Percentiles rank a stretch among this genome's conserved stretches.
phyloP scores from a whole-genome alignment of 2,113 vertebrate genomes.

The Ploceus nigricollis region DNA sequence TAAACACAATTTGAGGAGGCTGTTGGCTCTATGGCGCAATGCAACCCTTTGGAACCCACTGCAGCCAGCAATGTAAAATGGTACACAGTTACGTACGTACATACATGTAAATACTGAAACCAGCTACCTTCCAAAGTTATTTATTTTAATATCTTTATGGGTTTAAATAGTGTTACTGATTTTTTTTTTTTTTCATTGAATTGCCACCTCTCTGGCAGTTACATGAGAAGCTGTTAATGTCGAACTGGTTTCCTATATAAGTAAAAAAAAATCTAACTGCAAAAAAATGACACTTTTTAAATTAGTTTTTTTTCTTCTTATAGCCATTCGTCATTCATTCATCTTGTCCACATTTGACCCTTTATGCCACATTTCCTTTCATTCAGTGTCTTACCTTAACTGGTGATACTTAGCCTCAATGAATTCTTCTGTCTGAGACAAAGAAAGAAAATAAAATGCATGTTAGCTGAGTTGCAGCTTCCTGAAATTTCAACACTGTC shows the following conservation, averaged over 20 bases:
- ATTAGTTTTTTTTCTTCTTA: background rate
- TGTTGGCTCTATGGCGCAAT: background rate
- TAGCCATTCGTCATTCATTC: background rate
- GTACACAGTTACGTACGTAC: accelerated
- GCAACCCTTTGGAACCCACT: background rate
- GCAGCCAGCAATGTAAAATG: background rate
- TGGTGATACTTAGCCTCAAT: accelerated
- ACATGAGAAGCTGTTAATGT: background rate
- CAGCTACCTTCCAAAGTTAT: background rate
- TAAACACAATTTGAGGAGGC: background rate
- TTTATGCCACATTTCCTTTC: background rate
- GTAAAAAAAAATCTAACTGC: background rate
- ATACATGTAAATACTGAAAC: background rate
- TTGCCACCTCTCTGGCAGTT: background rate
- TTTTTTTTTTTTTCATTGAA: background rate
- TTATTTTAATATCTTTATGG: background rate
- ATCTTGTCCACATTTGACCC: background rate
- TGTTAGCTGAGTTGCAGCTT: background rate
- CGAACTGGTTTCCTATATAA: background rate
- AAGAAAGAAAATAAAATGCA: background rate
- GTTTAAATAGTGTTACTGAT: background rate
- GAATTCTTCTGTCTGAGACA: background rate
- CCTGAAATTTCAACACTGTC: background rate
- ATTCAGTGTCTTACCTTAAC: background rate
- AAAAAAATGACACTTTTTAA: background rate